Evolutionary conservation across 2,797 vertebrate genomes (phyloP).

Genomic region (Etheostoma nigrum): DNA sequence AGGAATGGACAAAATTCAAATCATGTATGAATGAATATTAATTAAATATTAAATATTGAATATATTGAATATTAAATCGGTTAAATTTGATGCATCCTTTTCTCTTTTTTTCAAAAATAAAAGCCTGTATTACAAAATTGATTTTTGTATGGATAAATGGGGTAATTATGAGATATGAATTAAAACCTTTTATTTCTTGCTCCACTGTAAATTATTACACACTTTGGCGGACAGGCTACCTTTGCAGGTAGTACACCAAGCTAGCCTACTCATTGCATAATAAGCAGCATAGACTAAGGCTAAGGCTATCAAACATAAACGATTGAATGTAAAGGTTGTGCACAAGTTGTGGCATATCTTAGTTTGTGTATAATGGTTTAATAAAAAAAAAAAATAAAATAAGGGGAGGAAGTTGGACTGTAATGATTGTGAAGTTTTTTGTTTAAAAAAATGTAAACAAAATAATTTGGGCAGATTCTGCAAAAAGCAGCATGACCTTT

Average conservation of each 20-base stretch:
- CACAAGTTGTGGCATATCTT: neutral
- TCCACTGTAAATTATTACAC: neutral
- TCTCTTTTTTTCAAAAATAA: no score
- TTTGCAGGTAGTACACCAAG: neutral
- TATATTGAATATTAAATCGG: no score
- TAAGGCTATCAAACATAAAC: neutral
- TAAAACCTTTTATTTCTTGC: neutral
- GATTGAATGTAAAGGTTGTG: neutral
- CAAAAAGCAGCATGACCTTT: neutral
- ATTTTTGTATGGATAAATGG: no score
- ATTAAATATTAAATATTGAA: no score
- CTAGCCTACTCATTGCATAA: neutral
- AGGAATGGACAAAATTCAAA: no score
- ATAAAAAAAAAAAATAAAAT: slow-evolving; percentile 3
- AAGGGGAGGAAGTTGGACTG: neutral
- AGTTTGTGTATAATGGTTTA: neutral
- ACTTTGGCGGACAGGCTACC: neutral
- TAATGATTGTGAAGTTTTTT: neutral
- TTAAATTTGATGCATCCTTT: no score
- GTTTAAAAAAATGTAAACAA: slow-evolving; percentile 3
- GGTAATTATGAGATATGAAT: neutral
- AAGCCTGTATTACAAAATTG: no score
- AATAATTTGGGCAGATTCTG: neutral
- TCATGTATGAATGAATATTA: no score
- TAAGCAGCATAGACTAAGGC: neutral